Base-by-base conservation (phyloP, 23 tunicate genomes). In the Styela clava region DNA sequence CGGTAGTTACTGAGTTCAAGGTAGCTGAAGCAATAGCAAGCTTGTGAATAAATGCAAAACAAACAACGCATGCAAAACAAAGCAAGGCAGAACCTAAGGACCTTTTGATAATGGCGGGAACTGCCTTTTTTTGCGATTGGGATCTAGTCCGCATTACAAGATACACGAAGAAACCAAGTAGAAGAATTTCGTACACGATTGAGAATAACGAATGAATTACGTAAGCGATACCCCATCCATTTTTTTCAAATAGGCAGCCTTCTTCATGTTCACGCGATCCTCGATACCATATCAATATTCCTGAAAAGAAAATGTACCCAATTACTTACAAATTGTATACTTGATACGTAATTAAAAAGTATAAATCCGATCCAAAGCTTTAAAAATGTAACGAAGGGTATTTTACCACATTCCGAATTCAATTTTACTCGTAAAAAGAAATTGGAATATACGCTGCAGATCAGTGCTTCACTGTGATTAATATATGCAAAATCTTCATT, bases 291-390 rank as follows among this genome's bases (percentile, higher is more conserved):
- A 67, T 29, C 24, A 22, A 29, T 12, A 67, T 27, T 16, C 31
- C 71, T 67, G 71, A 27, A 67, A 67, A 61, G n/a, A 61, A 61
- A 22, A 23, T n/a, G n/a, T n/a, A n/a, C n/a, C n/a, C n/a, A n/a
- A n/a, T n/a, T n/a, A n/a, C n/a, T n/a, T n/a, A n/a, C n/a, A n/a
- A n/a, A n/a, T n/a, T n/a, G n/a, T n/a, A n/a, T n/a, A n/a, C n/a
- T n/a, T n/a, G n/a, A n/a, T n/a, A n/a, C n/a, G n/a, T n/a, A n/a
- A n/a, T n/a, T n/a, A n/a, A n/a, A n/a, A n/a, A n/a, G n/a, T n/a
- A n/a, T n/a, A n/a, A n/a, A n/a, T n/a, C n/a, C n/a, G n/a, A n/a
- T n/a, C n/a, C n/a, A n/a, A n/a, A n/a, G n/a, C n/a, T n/a, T n/a
- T n/a, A n/a, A n/a, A n/a, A n/a, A n/a, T n/a, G n/a, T n/a, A n/a